phyloP scores from a whole-genome alignment of 2,797 vertebrate genomes.

The Tangara arthus region DNA sequence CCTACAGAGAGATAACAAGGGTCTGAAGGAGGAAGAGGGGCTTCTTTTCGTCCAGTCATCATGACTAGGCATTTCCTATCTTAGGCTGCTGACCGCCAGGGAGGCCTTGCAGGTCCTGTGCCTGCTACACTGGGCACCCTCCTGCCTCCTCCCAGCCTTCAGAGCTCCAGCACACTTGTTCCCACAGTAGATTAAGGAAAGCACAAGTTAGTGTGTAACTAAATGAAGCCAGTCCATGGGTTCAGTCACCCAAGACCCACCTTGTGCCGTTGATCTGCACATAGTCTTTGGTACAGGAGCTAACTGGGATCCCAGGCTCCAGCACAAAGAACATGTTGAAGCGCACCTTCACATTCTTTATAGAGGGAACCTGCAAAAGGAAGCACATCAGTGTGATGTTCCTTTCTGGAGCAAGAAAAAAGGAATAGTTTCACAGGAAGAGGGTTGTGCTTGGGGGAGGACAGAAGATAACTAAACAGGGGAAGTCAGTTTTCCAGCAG shows the following conservation, averaged over 20 bases:
- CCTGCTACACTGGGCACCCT: neutral
- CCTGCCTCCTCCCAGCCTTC: neutral
- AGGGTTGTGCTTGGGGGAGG: neutral
- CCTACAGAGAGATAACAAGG: neutral
- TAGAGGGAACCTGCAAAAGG: conserved; percentile 77
- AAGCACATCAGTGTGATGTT: neutral
- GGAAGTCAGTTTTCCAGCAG: neutral
- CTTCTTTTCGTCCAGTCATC: neutral
- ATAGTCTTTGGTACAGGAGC: conserved; percentile 83
- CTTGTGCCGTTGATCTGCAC: conserved; percentile 80
- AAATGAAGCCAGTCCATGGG: accelerated
- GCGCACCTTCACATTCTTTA: conserved; percentile 80
- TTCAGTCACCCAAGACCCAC: conserved; percentile 65
- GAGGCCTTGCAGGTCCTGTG: neutral
- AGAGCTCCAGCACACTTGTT: neutral
- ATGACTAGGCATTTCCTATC: neutral
- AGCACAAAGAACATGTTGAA: conserved; percentile 85
- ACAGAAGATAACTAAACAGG: neutral
- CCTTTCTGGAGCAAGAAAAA: neutral
- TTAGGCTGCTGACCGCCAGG: neutral
- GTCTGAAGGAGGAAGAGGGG: neutral
- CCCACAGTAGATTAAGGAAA: neutral
- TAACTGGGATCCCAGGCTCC: conserved; percentile 44
- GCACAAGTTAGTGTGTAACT: accelerated
- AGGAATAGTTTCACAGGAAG: neutral